Base-by-base conservation (phyloP, 2,888 invertebrate genomes). In the Drosophila prolongata region DNA sequence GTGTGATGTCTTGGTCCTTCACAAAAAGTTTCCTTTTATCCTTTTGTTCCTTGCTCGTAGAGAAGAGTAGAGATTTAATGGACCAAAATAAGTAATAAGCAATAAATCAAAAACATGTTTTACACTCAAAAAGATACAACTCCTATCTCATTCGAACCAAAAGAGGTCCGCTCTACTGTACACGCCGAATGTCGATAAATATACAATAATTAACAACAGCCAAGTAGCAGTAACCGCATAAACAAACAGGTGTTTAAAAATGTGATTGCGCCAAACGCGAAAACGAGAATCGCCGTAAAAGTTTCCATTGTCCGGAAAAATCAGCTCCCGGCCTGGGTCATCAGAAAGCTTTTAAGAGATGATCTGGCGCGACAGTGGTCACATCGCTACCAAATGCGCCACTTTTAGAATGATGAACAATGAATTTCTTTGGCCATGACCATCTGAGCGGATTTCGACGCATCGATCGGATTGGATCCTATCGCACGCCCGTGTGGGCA, bases 371-470 rank as follows among this genome's bases (percentile, higher is more conserved):
- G 14, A 9, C 30, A 3, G 54, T 47, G 47, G 34, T 47, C 14
- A 34, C 14, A 53, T 13, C 43, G 30, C 19, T 14, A 6, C 14
- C 65, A 37, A 34, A 52, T 30, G 44, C 42, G 64, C 27, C 30
- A n/a, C 6, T 43, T 3, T 66, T 73, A 56, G 79, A 90, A 34
- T 34, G 47, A 16, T 34, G 47, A 47, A 49, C 78, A 74, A 91
- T 92, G 92, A 91, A 91, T 89, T 90, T 92, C 70, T 87, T 91
- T 74, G 90, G 89, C 55, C 90, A 90, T 81, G 90, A 92, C 80
- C 87, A 90, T 81, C 80, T 90, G 64, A 84, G 83, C 78, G 90
- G 90, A 58, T 90, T 91, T 81, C 88, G 87, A 37, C 90, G 90
- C 67, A 90, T 90, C 40, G 82, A 90, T 75, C 82, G 79, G 16